Evolutionary conservation across 2,888 invertebrate genomes (phyloP).

Genomic region (Molorchus minor): DNA sequence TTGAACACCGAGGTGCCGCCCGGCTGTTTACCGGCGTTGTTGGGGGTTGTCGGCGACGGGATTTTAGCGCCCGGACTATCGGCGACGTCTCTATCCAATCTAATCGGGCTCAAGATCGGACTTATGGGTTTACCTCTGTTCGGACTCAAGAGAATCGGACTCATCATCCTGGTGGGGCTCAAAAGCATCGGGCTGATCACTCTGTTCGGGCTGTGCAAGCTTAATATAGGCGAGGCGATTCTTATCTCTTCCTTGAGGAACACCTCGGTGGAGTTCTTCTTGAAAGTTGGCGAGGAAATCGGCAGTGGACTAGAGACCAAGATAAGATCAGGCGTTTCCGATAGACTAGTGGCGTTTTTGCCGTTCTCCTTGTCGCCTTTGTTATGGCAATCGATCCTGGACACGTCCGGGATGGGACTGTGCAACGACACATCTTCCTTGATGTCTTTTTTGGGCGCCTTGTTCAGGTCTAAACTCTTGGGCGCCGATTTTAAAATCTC

Average conservation of each 20-base stretch:
- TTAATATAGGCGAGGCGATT: constrained; percentile 15
- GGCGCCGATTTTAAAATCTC: constrained; percentile 28
- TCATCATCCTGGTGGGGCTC: constrained; percentile 34
- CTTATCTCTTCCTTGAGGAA: constrained; percentile 46
- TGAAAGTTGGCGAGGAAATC: constrained; percentile 42
- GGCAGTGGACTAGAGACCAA: constrained; percentile 57
- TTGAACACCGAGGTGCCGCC: constrained; percentile 69
- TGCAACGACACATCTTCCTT: constrained; percentile 44
- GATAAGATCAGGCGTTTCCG: constrained; percentile 65
- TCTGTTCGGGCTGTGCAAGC: constrained; percentile 30
- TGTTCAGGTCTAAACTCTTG: constrained; percentile 35
- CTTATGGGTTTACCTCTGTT: constrained; percentile 28
- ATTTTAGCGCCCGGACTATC: constrained; percentile 32
- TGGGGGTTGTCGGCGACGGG: constrained; percentile 53
- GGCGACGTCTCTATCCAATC: constrained; percentile 33
- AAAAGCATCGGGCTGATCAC: constrained; percentile 36
- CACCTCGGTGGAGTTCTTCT: constrained; percentile 42
- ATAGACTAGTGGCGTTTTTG: constrained; percentile 47
- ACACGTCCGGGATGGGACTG: constrained; percentile 60
- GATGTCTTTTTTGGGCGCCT: constrained; percentile 33
- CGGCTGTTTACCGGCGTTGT: constrained; percentile 76
- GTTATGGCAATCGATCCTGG: constrained; percentile 47
- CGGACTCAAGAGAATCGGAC: constrained; percentile 27
- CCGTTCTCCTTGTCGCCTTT: constrained; percentile 37
- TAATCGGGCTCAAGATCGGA: constrained; percentile 46